A percentile compares a stretch with the other conserved stretches of the same genome.
Evolutionary conservation across 2,888 invertebrate species (phyloP).

Genomic region (Baronia brevicornis): DNA sequence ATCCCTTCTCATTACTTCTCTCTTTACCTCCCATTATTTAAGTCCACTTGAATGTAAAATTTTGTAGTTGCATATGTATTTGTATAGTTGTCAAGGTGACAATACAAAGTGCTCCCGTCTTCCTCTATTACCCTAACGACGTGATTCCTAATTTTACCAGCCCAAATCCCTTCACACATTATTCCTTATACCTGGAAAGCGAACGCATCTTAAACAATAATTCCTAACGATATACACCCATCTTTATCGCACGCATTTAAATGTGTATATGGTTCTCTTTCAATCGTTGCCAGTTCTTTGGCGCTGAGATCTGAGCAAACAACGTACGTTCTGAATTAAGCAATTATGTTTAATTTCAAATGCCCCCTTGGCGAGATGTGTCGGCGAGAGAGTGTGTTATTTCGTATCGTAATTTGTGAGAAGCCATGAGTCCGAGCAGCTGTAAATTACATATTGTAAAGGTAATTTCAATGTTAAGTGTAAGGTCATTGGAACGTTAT

Average conservation of each 20-base stretch:
- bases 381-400: constrained; percentile 67
- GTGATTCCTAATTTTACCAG: constrained; percentile 49
- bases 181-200: constrained; percentile 59
- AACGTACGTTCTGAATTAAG: constrained; percentile 68
- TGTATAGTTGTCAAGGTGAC: constrained; percentile 26
- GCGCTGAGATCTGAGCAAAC: constrained; percentile 55
- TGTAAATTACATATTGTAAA: constrained; percentile 65
- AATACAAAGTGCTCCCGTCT: constrained; percentile 30
- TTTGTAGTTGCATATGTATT: not conserved
- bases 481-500: constrained; percentile 35
- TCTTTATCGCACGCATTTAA: constrained; percentile 32
- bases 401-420: constrained; percentile 74
- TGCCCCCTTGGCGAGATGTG: constrained; percentile 62
- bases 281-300: constrained; percentile 31
- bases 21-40: too few relatives aligned
- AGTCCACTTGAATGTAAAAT: too few relatives aligned
- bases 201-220: constrained; percentile 29
- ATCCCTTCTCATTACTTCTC: too few relatives aligned
- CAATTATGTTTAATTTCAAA: constrained; percentile 75
- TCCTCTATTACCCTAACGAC: constrained; percentile 42
- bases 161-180: constrained; percentile 61
- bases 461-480: constrained; percentile 46
- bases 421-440: constrained; percentile 70
- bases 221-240: constrained; percentile 22
- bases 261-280: constrained; percentile 32